A percentile compares a stretch with the other conserved stretches of the same genome.
Conservation (phyloP, 2,888 invertebrate species). For the Xestia sexstrigata region DNA sequence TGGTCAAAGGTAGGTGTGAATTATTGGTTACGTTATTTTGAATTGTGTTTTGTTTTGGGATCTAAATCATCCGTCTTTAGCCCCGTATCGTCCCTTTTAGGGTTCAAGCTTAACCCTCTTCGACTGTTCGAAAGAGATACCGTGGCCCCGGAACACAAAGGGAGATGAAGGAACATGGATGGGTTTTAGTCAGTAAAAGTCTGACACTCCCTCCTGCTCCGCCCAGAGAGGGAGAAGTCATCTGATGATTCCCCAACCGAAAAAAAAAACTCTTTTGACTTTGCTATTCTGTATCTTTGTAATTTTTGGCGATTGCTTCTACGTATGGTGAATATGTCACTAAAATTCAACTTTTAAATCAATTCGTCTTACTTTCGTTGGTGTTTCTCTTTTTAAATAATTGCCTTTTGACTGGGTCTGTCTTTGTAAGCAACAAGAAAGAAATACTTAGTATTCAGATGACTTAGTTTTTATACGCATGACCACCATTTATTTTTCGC, state of each 20-base stretch:
- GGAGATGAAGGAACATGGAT: no score
- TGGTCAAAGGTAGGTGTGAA: conserved; percentile 25
- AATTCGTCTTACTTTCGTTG: neutral
- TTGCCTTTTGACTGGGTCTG: neutral
- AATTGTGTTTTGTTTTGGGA: neutral
- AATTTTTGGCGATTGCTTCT: neutral
- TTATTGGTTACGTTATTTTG: conserved; percentile 11
- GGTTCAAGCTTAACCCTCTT: neutral
- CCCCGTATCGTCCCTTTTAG: neutral
- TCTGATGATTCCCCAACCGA: no score
- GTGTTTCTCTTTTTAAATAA: neutral
- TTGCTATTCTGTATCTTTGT: neutral
- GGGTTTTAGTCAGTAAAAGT: no score
- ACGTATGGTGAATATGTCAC: neutral
- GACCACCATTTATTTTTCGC: neutral
- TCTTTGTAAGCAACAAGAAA: neutral
- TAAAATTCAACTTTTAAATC: neutral
- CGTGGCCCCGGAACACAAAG: no score
- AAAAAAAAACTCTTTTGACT: no score
- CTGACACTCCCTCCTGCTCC: no score
- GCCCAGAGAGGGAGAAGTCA: no score
- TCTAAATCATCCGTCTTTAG: neutral
- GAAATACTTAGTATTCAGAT: neutral
- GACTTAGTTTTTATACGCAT: neutral
- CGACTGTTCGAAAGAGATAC: no score